Evolutionary conservation across 2,797 vertebrate species (phyloP).

Genomic region (Falco biarmicus): DNA sequence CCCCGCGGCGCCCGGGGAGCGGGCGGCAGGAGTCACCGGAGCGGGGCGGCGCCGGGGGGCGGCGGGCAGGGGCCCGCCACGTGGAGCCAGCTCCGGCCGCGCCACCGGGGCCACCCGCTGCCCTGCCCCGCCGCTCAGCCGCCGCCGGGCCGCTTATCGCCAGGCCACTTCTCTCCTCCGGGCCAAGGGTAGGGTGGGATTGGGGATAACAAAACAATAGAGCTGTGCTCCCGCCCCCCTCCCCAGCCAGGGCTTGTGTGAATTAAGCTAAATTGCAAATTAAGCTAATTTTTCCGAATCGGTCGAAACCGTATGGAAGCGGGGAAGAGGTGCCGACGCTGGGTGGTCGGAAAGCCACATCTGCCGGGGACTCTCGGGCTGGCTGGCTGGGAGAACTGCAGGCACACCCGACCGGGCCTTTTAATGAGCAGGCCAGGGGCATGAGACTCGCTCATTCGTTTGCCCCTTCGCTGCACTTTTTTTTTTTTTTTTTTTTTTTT

Average conservation of each 20-base stretch:
- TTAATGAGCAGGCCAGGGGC: constrained; percentile 13
- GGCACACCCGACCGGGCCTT: background rate
- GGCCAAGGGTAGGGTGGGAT: background rate
- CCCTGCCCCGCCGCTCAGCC: background rate
- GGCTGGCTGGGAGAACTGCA: background rate
- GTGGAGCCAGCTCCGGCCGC: background rate
- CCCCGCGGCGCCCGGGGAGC: background rate
- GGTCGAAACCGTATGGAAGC: background rate
- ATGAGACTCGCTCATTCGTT: background rate
- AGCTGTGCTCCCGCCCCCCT: background rate
- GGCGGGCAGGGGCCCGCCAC: background rate
- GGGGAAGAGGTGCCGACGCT: background rate
- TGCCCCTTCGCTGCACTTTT: background rate
- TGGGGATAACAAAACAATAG: background rate
- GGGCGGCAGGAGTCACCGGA: background rate
- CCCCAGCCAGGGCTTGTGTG: background rate
- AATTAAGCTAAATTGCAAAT: constrained; percentile 40
- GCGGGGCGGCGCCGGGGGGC: background rate
- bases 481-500: background rate
- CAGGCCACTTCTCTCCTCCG: background rate
- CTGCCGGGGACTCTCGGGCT: background rate
- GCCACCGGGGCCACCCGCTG: background rate
- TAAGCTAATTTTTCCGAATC: constrained; percentile 52
- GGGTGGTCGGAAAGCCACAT: constrained; percentile 40
- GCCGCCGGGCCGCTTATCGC: background rate